Conservation (phyloP, 2,113 vertebrate species). For the Chaetops frenatus region DNA sequence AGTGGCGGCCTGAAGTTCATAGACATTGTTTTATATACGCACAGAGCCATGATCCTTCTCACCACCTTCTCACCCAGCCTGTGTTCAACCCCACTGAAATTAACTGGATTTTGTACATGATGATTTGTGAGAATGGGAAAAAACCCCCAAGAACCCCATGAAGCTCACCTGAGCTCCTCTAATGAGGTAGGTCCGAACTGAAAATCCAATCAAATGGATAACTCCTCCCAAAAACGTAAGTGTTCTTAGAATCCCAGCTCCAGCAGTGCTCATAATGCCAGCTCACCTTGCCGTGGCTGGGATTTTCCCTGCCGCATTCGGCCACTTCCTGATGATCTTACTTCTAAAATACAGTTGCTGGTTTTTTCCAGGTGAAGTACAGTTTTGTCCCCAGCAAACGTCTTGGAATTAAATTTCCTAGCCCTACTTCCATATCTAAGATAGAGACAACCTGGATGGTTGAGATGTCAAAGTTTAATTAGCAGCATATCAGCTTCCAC, state of each 20-base stretch:
- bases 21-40: accelerated
- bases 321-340: accelerated
- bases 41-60: background rate
- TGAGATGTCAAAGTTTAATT: background rate
- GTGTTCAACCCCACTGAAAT: background rate
- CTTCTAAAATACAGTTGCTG: accelerated
- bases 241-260: background rate
- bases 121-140: background rate
- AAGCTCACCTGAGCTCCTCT: background rate
- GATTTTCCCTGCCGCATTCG: accelerated
- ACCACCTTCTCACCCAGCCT: background rate
- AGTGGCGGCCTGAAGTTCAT: background rate
- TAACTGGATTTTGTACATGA: background rate
- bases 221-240: background rate
- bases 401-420: background rate
- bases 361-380: no score
- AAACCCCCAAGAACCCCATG: background rate
- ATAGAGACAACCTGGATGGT: background rate
- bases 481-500: background rate
- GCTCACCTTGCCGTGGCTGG: accelerated
- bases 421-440: background rate
- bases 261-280: accelerated
- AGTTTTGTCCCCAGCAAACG: no score
- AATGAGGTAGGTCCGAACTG: accelerated
- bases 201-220: background rate